phyloP scores from a whole-genome alignment of 2,888 invertebrate genomes.

The Theretra japonica region DNA sequence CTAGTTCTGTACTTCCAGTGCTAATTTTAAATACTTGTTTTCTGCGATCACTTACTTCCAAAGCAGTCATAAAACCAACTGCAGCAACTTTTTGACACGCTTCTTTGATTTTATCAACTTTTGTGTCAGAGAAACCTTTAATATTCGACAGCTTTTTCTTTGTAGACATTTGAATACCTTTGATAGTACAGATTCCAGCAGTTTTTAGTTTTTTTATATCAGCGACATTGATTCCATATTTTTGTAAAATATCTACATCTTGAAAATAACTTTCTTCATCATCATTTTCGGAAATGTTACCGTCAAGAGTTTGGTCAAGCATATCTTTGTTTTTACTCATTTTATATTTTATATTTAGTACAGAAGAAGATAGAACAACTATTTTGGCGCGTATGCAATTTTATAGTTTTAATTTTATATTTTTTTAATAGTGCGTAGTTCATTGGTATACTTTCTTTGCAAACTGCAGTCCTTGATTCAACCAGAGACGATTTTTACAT shows the following conservation, averaged over 20 bases:
- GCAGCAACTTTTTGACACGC: conserved; percentile 87
- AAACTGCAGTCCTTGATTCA: no score
- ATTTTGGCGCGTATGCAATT: conserved; percentile 43
- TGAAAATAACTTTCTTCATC: conserved; percentile 89
- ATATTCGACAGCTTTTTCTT: conserved; percentile 88
- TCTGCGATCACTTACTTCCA: conserved; percentile 89
- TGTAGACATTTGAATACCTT: conserved; percentile 92
- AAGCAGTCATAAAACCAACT: conserved; percentile 89
- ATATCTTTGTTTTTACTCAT: conserved; percentile 43
- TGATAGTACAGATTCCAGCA: conserved; percentile 91
- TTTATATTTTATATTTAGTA: background rate
- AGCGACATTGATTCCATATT: conserved; percentile 87
- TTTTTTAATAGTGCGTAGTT: no score
- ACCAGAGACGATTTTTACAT: no score
- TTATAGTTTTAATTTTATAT: conserved; percentile 30
- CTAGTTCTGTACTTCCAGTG: conserved; percentile 87
- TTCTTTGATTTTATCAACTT: conserved; percentile 92
- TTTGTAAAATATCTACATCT: conserved; percentile 88
- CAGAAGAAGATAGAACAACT: background rate
- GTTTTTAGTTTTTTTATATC: conserved; percentile 91
- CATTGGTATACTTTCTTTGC: no score
- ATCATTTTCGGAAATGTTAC: conserved; percentile 80
- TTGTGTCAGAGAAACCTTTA: conserved; percentile 91
- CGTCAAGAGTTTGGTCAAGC: conserved; percentile 75
- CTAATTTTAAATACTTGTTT: conserved; percentile 89